Percentiles rank a stretch among this genome's conserved stretches.
Evolutionary conservation across 2,113 vertebrate species (phyloP).

Genomic region (Gnathonemus echidnorhynchus): DNA sequence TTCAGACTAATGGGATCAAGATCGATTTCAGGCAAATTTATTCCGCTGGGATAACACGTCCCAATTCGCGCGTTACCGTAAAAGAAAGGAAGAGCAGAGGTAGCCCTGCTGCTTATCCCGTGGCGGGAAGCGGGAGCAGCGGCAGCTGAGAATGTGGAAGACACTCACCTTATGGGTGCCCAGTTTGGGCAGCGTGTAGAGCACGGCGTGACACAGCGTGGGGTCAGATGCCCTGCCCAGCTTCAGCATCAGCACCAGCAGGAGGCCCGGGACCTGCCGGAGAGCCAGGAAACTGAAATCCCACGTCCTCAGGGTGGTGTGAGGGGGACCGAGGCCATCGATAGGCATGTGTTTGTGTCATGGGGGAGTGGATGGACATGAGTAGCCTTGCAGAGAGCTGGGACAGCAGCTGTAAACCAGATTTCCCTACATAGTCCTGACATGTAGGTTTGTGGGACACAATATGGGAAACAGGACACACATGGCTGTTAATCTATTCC

Average conservation of each 20-base stretch:
- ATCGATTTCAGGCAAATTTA: background rate
- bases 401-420: background rate
- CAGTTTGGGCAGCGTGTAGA: slow-evolving; percentile 77
- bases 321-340: background rate
- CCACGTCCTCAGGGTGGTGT: background rate
- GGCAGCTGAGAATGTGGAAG: background rate
- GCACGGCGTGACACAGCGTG: slow-evolving; percentile 60
- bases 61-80: background rate
- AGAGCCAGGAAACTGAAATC: background rate
- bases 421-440: background rate
- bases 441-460: background rate
- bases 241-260: slow-evolving; percentile 80
- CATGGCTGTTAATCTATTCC: background rate
- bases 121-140: background rate
- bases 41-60: background rate
- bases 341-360: background rate
- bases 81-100: background rate
- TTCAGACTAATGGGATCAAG: background rate
- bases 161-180: slow-evolving; percentile 82
- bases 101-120: background rate
- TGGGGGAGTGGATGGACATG: background rate
- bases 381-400: background rate
- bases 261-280: slow-evolving; percentile 74
- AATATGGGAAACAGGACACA: background rate
- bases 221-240: slow-evolving; percentile 73